Evolutionary conservation across 2,888 invertebrate genomes (phyloP).

Genomic region (Dasypolia templi): DNA sequence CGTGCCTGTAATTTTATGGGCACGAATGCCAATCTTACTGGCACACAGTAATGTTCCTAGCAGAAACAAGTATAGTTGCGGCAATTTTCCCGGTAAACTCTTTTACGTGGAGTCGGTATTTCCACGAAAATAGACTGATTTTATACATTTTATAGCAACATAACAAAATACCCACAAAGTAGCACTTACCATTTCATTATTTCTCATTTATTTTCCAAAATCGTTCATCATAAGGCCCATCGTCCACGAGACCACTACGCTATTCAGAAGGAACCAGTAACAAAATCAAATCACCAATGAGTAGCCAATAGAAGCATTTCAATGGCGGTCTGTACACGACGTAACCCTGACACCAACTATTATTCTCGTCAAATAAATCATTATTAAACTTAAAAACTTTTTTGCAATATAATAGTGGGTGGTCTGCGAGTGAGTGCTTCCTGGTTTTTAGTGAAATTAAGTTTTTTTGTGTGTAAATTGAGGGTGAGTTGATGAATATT

Average conservation of each 20-base stretch:
- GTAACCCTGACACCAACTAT: too few species aligned
- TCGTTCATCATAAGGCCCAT: conserved; percentile 5
- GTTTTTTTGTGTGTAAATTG: too few species aligned
- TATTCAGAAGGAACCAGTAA: not conserved
- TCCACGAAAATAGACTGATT: not conserved
- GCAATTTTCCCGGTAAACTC: not conserved
- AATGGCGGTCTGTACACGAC: not conserved
- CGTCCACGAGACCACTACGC: not conserved
- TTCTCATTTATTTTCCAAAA: conserved; percentile 1
- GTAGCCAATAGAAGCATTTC: not conserved
- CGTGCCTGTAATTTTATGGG: not conserved
- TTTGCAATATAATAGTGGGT: too few species aligned
- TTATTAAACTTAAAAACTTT: too few species aligned
- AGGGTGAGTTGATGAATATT: too few species aligned
- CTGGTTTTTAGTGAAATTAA: too few species aligned
- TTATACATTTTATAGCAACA: not conserved
- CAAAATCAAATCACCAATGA: not conserved
- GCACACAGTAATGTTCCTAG: not conserved
- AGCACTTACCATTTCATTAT: conserved; percentile 27
- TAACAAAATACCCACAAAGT: conserved; percentile 12
- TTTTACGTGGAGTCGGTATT: not conserved
- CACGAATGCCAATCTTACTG: not conserved
- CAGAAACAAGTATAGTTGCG: not conserved
- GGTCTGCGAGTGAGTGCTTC: too few species aligned
- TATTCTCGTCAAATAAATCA: too few species aligned